Percentiles rank a stretch among this genome's conserved stretches.
Evolutionary conservation across 2,888 invertebrate species (phyloP).

Genomic region (Ctena decussata): DNA sequence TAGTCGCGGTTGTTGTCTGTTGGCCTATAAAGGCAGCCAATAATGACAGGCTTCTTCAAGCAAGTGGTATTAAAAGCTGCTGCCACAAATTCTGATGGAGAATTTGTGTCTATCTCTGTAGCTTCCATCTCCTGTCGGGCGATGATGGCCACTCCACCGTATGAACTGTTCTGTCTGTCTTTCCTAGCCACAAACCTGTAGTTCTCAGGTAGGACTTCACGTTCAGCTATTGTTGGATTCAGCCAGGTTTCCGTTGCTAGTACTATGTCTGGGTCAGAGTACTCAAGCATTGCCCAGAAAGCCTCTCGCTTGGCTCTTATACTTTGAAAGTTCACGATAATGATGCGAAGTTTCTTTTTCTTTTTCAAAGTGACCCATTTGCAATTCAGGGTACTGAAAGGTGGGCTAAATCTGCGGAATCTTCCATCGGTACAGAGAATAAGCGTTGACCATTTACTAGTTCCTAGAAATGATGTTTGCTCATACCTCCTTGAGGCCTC

Average conservation of each 20-base stretch:
- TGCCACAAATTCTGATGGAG: constrained; percentile 16
- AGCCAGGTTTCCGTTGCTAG: not conserved
- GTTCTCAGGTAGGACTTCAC: constrained; percentile 17
- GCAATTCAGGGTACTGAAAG: too few relatives aligned
- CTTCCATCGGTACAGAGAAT: too few relatives aligned
- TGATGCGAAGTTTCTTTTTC: constrained; percentile 38
- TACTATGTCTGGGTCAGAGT: constrained; percentile 28
- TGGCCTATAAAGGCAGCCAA: not conserved
- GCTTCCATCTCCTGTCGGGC: constrained; percentile 14
- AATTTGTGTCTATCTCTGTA: constrained; percentile 2
- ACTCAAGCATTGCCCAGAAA: constrained; percentile 43
- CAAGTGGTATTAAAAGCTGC: constrained; percentile 19
- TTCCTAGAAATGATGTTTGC: too few relatives aligned
- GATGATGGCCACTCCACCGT: constrained; percentile 32
- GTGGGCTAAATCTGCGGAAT: too few relatives aligned
- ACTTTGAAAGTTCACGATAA: constrained; percentile 40
- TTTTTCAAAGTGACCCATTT: too few relatives aligned
- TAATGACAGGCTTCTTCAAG: too few relatives aligned
- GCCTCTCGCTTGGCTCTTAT: constrained; percentile 37
- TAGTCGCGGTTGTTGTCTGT: too few relatives aligned
- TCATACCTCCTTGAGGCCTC: too few relatives aligned
- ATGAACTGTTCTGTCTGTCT: constrained; percentile 9
- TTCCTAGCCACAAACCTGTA: constrained; percentile 22
- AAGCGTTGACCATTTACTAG: too few relatives aligned
- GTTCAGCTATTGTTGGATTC: constrained; percentile 7